Evolutionary conservation across 2,797 vertebrate species (phyloP), one percentile per base, ranked within the genome.

Genomic region (Cynopterus sphinx): DNA sequence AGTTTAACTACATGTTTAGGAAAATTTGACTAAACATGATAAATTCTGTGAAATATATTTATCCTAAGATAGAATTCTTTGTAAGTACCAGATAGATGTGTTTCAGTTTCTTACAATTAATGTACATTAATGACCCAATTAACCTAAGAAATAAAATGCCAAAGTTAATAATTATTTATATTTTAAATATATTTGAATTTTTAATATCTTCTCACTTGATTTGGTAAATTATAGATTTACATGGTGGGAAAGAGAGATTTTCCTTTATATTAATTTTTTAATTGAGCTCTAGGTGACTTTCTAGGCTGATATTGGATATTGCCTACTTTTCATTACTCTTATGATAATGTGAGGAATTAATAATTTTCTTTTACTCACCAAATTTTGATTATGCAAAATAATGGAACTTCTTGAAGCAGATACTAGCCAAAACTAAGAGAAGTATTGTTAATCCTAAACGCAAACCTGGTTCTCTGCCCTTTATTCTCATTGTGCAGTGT

Each of bases 361-460:
- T 92, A 89, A 67, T 74, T 96, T 84, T 83, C 57, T 84, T 97
- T 85, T 90, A 82, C 87, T 86, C 57, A 17, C 31, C 67, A 75
- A 73, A 31, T 87, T 93, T 89, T 93, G 39, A 82, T 88, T 51
- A 74, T 74, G 91, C 41, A 88, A 31, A 92, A 87, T 94, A 90
- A 90, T 95, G 65, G 33, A 43, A 87, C 51, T 90, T 92, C 46
- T 95, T 90, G 57, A 95, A 51, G 87, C 46, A 77, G 6, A 59
- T 59, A 67, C 65, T 68, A 78, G 16, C 71, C 81, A 92, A 85
- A 86, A 87, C 53, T 91, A 26, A 90, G 59, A 67, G 31, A 36
- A 5, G 43, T 77, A 39, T 91, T 96, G 39, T 96, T 91, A 39
- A 74, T 71, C 39, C 59, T 21, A 77, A 70, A 59, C 28, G 63